Evolutionary conservation across 2,888 invertebrate genomes (phyloP).

Genomic region (Himalopsyche tibetana): DNA sequence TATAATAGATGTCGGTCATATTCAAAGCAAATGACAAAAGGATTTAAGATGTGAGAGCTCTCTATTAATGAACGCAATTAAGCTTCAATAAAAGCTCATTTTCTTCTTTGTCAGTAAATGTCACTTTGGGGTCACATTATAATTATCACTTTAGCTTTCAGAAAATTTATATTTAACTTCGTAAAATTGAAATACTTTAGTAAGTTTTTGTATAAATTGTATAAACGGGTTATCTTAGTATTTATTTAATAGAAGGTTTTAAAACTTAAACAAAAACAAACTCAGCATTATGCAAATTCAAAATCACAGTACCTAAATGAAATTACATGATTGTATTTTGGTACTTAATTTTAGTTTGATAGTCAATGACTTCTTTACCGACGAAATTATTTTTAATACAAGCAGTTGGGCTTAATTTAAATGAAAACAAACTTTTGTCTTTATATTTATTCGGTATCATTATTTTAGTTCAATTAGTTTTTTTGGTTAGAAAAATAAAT

Average conservation of each 20-base stretch:
- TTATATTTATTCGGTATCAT: too few species aligned
- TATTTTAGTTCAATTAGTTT: too few species aligned
- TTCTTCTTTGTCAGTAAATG: background rate
- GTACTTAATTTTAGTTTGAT: too few species aligned
- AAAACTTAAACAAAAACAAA: background rate
- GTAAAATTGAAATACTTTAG: background rate
- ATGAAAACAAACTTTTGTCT: too few species aligned
- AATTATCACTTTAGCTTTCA: background rate
- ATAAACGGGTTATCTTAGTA: constrained; percentile 15
- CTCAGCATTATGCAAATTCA: too few species aligned
- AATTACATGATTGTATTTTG: too few species aligned
- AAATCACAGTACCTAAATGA: too few species aligned
- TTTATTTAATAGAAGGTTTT: background rate
- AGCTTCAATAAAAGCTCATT: background rate
- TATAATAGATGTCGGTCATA: background rate
- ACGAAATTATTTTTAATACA: too few species aligned
- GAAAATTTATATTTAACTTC: background rate
- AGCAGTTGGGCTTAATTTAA: too few species aligned
- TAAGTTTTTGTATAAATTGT: background rate
- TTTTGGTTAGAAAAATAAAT: too few species aligned
- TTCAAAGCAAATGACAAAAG: background rate
- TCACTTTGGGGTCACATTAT: background rate
- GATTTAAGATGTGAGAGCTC: background rate
- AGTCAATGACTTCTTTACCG: too few species aligned
- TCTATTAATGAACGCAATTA: constrained; percentile 4